These are phyloP conservation scores for Eciton burchellii DNA, from an alignment of 1,140 invertebrate species.

Conservation along the genomic window DNA sequence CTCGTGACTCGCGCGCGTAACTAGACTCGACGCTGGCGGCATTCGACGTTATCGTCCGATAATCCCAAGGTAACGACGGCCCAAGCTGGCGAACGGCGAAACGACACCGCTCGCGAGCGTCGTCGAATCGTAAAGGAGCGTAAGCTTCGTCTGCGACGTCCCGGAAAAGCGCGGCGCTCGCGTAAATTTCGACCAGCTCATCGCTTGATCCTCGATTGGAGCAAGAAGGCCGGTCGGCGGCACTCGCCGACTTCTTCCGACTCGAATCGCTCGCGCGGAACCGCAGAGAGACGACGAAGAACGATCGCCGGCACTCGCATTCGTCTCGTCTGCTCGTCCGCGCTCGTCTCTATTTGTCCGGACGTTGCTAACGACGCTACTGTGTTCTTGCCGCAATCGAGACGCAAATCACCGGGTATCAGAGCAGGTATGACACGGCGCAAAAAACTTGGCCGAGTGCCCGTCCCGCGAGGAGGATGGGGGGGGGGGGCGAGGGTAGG, in stretches of 20 bases:
- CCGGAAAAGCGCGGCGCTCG: not conserved
- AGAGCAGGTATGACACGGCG: not conserved
- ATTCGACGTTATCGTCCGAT: no score
- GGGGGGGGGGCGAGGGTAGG: slow-evolving; percentile 1
- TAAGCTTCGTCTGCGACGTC: not conserved
- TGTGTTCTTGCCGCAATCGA: slow-evolving; percentile 31
- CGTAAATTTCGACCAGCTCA: slow-evolving; percentile 6
- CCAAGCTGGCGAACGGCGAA: not conserved
- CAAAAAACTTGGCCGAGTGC: slow-evolving; percentile 36
- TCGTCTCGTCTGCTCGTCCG: slow-evolving; percentile 8
- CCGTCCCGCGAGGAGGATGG: no score
- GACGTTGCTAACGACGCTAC: slow-evolving; percentile 1
- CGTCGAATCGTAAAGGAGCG: slow-evolving; percentile 11
- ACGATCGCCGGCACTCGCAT: not conserved
- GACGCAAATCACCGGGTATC: slow-evolving; percentile 42
- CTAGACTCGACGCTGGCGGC: no score
- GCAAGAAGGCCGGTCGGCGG: not conserved
- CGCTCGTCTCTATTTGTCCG: not conserved
- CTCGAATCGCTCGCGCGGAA: not conserved
- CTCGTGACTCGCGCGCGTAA: not conserved
- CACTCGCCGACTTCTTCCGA: not conserved
- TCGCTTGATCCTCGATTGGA: not conserved
- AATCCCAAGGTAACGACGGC: slow-evolving; percentile 34
- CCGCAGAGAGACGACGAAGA: not conserved
- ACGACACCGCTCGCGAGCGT: slow-evolving; percentile 1